Evolutionary conservation across 2,888 invertebrate species (phyloP), one percentile per base, ranked within the genome.

Genomic region (Callyntrura guangdongensis): DNA sequence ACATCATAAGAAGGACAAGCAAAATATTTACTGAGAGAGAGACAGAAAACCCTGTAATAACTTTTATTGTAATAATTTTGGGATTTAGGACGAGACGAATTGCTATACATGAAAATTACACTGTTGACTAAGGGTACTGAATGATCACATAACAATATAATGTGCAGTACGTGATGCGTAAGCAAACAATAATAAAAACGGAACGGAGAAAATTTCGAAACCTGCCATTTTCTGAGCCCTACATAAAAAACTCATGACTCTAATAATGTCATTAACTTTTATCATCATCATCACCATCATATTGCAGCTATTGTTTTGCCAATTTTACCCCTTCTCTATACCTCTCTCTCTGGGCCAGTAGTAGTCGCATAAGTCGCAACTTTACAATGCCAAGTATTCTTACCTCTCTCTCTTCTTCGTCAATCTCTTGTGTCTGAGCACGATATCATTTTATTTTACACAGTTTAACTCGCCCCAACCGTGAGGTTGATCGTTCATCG

Each of bases 261-360:
- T 90, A 90, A 90, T 90, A 90, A 90, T 85, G 89, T 81, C 85
- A 90, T 90, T 90, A 90, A 67, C 69, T 77, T 90, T 89, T 72
- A 67, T 88, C 81, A 79, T 79, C 59, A n/a, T 79, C 86, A 49
- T 87, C 72, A n/a, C n/a, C n/a, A n/a, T n/a, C n/a, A 45, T 59
- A 47, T 74, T 67, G 17, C 49, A 47, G 20, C 27, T 53, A 84
- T 85, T 90, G 89, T 90, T 85, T 90, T 90, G 85, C 72, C 79
- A 85, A 85, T 90, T 90, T 89, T 82, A 20, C 59, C n/a, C n/a
- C n/a, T n/a, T n/a, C n/a, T n/a, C n/a, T n/a, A 49, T 86, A 2
- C 22, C 20, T 83, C 45, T 74, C 77, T 89, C 74, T 90, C 85
- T 90, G 72, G 85, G 89, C 85, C 81, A 90, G 89, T 89, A 84